phyloP scores from a whole-genome alignment of 64 coral and sea anemone genomes.

The Actinia tenebrosa region DNA sequence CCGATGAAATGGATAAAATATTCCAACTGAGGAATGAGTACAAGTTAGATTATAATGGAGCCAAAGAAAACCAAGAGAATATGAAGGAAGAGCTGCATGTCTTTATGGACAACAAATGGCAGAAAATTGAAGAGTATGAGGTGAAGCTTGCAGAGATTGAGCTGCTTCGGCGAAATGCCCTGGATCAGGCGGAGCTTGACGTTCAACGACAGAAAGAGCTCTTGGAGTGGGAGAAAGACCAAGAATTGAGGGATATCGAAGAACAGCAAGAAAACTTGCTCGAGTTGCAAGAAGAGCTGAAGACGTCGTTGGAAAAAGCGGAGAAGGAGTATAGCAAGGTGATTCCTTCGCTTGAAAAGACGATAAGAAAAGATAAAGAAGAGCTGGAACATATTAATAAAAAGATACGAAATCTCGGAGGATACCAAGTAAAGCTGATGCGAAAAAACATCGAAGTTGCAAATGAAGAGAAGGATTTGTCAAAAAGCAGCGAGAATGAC shows the following conservation, averaged over 20 bases:
- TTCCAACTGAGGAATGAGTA: constrained; percentile 27
- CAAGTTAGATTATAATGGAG: background rate
- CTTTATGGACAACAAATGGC: constrained; percentile 79
- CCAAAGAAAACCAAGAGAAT: constrained; percentile 24
- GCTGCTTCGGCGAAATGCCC: constrained; percentile 44
- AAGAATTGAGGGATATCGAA: constrained; percentile 65
- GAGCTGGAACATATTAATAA: constrained; percentile 65
- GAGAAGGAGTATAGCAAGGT: constrained; percentile 33
- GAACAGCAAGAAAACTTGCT: constrained; percentile 45
- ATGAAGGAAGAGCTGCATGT: constrained; percentile 41
- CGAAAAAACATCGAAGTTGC: constrained; percentile 40
- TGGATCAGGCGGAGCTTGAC: constrained; percentile 58
- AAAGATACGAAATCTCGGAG: constrained; percentile 52
- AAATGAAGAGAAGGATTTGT: constrained; percentile 23
- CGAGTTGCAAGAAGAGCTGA: constrained; percentile 42
- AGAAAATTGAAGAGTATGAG: constrained; percentile 70
- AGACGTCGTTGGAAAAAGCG: constrained; percentile 10
- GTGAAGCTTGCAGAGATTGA: constrained; percentile 79
- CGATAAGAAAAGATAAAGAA: constrained; percentile 37
- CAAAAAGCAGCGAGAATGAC: background rate
- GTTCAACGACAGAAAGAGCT: constrained; percentile 49
- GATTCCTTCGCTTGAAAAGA: constrained; percentile 48
- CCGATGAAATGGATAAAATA: constrained; percentile 52
- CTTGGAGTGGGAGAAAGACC: constrained; percentile 50
- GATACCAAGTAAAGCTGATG: constrained; percentile 47